Evolutionary conservation across 1,140 invertebrate genomes (phyloP), one percentile per base, ranked within the genome.

Genomic region (Xylocopa sonorina): DNA sequence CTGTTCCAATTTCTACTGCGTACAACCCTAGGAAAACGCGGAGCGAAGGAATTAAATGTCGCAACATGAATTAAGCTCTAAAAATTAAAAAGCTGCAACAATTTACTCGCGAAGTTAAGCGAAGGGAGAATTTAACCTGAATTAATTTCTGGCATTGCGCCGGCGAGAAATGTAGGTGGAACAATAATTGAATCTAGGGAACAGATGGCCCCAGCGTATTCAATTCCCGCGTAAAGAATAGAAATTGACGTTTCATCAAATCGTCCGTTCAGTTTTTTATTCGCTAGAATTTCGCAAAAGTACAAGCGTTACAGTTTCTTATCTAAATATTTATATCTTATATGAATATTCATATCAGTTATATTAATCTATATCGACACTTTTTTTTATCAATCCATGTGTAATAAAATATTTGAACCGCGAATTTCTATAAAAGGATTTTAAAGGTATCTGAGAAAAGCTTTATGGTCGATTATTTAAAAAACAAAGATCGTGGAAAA

Each of bases 151-250:
- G 38, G 58, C 12, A 21, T 66, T 27, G 6, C 24, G 18, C 18
- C 0, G 55, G 0, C n/a, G 9, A 14, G 4, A n/a, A 34, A 24
- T 7, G 46, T n/a, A 14, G 9, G 29, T 16, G 27, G 7, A 48
- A 38, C 18, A 18, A n/a, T 58, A 51, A 60, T 78, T 51, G 29
- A 78, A 78, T 71, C 34, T 53, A 43, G 34, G 51, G 55, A 69
- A 10, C 53, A 67, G 53, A 18, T 71, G 55, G 27, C 55, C 18
- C 41, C 24, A 62, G 9, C 53, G 21, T 60, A 12, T 78, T 63
- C 46, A 71, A 60, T 69, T 32, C n/a, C n/a, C n/a, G n/a, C n/a
- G n/a, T n/a, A n/a, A n/a, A n/a, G n/a, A n/a, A n/a, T n/a, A n/a
- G n/a, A n/a, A n/a, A n/a, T n/a, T n/a, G 32, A 10, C 12, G 51